Conservation (phyloP, 2,113 vertebrate species). For the Myanophis thanlyinensis region DNA sequence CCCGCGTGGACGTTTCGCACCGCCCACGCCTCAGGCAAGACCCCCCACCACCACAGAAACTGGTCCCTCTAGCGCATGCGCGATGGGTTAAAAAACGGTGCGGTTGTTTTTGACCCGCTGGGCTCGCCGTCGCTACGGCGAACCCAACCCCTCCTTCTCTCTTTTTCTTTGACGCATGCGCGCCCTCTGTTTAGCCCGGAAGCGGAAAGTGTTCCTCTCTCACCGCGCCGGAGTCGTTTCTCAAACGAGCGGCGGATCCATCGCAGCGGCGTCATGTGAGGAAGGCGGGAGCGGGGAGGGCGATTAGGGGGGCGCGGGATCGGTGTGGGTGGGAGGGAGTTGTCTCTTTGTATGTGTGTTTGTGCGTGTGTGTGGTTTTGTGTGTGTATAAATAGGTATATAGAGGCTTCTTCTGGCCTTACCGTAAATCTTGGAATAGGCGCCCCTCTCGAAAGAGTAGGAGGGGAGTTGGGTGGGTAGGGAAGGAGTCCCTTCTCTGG, state of each 20-base stretch:
- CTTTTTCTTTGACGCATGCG: rapidly evolving
- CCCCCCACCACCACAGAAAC: not conserved
- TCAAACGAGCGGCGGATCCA: not conserved
- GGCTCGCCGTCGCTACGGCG: not conserved
- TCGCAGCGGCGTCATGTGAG: conserved; percentile 22
- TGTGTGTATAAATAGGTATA: not conserved
- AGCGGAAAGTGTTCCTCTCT: conserved; percentile 11
- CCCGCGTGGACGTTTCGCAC: not conserved
- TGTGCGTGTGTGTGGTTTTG: not conserved
- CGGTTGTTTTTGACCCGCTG: not conserved
- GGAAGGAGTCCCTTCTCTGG: not conserved
- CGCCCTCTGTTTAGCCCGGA: not conserved
- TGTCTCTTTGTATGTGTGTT: not conserved
- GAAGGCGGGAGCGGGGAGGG: not conserved
- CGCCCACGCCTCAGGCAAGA: not conserved
- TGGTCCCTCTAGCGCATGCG: not conserved
- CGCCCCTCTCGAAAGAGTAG: not conserved
- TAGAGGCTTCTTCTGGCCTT: not conserved
- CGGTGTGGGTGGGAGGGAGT: rapidly evolving
- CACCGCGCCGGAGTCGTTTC: not conserved
- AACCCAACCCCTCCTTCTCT: rapidly evolving
- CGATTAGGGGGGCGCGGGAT: rapidly evolving
- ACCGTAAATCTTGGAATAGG: not conserved
- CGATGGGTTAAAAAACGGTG: too few species aligned
- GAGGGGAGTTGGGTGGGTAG: too few species aligned